A percentile compares a stretch with the other conserved stretches of the same genome.
Conservation (phyloP, 2,113 vertebrate genomes). For the Axis porcinus region DNA sequence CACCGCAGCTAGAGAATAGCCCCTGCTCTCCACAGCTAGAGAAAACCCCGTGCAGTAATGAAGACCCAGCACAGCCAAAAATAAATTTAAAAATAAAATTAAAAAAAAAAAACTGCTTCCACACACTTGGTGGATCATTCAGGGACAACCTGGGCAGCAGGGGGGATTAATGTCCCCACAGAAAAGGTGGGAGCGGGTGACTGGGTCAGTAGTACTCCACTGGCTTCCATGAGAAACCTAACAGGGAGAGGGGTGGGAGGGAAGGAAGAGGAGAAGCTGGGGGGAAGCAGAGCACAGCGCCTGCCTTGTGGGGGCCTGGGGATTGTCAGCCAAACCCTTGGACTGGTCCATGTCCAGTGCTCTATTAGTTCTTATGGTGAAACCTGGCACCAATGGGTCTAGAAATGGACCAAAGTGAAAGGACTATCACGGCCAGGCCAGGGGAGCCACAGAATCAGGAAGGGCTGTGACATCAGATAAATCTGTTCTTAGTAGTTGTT, state of each 20-base stretch:
- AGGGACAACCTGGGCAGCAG: background rate
- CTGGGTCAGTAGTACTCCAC: background rate
- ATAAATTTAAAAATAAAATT: background rate
- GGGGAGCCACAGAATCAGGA: no score
- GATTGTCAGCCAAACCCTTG: fast-evolving
- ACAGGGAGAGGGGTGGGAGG: background rate
- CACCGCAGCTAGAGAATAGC: background rate
- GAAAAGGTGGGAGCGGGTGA: background rate
- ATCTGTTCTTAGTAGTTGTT: background rate
- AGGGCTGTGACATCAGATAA: background rate
- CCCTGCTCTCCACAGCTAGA: background rate
- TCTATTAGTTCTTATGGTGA: background rate
- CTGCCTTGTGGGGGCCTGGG: background rate
- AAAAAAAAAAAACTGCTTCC: background rate
- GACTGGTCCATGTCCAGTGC: fast-evolving
- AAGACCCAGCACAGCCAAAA: background rate
- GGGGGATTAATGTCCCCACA: background rate
- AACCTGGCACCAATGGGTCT: background rate
- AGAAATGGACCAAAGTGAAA: background rate
- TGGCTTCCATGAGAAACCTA: background rate
- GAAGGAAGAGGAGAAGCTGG: no score
- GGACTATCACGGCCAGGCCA: background rate
- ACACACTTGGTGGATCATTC: background rate
- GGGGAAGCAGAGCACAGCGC: background rate
- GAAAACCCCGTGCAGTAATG: background rate